phyloP scores from a whole-genome alignment of 1,140 invertebrate species.

The Octopus sinensis region DNA sequence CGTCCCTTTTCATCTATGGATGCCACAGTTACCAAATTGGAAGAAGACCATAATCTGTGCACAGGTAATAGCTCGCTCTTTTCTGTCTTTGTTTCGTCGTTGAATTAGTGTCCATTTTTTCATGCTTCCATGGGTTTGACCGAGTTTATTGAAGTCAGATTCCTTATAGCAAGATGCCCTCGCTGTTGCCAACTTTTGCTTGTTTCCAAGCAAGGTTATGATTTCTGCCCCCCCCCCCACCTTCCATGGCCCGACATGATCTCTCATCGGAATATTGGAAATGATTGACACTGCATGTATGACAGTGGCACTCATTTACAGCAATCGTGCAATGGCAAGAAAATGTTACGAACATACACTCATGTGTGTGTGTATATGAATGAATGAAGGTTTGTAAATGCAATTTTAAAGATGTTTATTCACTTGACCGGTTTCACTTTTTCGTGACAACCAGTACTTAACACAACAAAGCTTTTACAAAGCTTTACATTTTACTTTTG shows the following conservation, averaged over 20 bases:
- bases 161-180: neutral
- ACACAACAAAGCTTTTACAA: too few species aligned
- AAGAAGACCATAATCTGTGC: neutral
- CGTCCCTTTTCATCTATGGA: neutral
- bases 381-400: too few species aligned
- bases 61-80: neutral
- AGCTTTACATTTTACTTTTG: too few species aligned
- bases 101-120: neutral
- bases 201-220: neutral
- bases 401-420: too few species aligned
- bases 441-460: too few species aligned
- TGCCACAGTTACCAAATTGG: neutral
- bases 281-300: neutral
- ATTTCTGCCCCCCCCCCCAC: neutral
- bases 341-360: neutral
- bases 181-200: too few species aligned
- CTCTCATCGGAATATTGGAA: neutral
- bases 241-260: neutral
- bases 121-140: neutral
- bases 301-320: neutral
- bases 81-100: neutral
- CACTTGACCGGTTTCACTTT: too few species aligned
- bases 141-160: neutral
- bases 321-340: neutral
- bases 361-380: neutral